Evolutionary conservation across 2,888 invertebrate genomes (phyloP).

Genomic region (Sphecodes monilicornis): DNA sequence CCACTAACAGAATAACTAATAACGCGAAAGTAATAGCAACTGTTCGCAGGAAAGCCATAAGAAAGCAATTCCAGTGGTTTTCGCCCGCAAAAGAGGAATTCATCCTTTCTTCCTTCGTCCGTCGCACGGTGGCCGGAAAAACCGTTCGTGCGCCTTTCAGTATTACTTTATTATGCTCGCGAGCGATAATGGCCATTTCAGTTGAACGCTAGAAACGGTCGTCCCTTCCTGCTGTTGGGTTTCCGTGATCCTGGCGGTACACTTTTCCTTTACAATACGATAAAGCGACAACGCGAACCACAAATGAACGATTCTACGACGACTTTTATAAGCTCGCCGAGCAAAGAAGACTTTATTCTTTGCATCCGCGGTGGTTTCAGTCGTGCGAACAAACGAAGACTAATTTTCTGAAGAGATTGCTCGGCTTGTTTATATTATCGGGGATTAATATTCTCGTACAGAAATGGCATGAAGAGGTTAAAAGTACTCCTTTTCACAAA

Average conservation of each 20-base stretch:
- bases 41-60: conserved; percentile 5
- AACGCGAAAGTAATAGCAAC: conserved; percentile 21
- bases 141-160: background rate
- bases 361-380: too few relatives aligned
- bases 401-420: too few relatives aligned
- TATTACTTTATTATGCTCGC: background rate
- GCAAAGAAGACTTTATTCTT: too few relatives aligned
- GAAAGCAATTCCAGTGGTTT: background rate
- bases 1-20: conserved; percentile 48
- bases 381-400: too few relatives aligned
- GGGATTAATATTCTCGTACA: too few relatives aligned
- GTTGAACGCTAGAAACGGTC: background rate
- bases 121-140: background rate
- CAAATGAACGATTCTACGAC: background rate
- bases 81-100: background rate
- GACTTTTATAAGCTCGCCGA: background rate
- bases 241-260: background rate
- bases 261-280: background rate
- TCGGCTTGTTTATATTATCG: too few relatives aligned
- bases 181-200: background rate
- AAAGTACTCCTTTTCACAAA: too few relatives aligned
- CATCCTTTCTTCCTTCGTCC: background rate
- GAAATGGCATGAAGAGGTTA: too few relatives aligned
- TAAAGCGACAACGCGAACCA: too few relatives aligned
- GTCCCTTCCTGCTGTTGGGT: background rate